A percentile compares a stretch with the other conserved stretches of the same genome.
Conservation (phyloP, 1,140 invertebrate species). For the Acromyrmex heyeri region DNA sequence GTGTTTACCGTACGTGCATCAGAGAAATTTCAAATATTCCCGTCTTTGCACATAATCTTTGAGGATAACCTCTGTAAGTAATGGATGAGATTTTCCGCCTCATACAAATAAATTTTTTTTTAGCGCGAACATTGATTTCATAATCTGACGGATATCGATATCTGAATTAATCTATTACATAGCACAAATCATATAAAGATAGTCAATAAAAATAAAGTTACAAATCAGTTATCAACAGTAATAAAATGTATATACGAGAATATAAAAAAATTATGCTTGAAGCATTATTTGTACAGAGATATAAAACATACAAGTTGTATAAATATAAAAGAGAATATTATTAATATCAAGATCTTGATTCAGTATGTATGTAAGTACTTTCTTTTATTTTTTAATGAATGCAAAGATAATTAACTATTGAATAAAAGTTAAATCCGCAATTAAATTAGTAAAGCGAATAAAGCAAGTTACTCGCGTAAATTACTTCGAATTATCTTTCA, state of each 20-base stretch:
- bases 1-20: constrained; percentile 67
- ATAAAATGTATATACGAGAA: not conserved
- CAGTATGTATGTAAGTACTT: not conserved
- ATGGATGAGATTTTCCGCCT: constrained; percentile 11
- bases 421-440: constrained; percentile 17
- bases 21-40: constrained; percentile 66
- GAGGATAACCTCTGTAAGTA: not conserved
- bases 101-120: constrained; percentile 21
- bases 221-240: not conserved
- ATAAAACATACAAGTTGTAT: constrained; percentile 1
- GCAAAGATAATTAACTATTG: not conserved
- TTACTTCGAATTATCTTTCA: not conserved
- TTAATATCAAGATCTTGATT: not conserved
- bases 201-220: not conserved
- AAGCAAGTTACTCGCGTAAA: constrained; percentile 6
- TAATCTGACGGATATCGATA: not conserved
- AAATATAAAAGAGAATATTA: not conserved
- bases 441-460: constrained; percentile 35
- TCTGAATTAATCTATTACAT: constrained; percentile 31
- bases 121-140: not conserved
- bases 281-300: not conserved
- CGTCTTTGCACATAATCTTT: not conserved
- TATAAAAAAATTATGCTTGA: not conserved
- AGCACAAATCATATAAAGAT: not conserved
- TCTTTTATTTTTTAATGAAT: not conserved